Evolutionary conservation across 2,888 invertebrate species (phyloP), one percentile per base, ranked within the genome.

Genomic region (Plutella xylostella): DNA sequence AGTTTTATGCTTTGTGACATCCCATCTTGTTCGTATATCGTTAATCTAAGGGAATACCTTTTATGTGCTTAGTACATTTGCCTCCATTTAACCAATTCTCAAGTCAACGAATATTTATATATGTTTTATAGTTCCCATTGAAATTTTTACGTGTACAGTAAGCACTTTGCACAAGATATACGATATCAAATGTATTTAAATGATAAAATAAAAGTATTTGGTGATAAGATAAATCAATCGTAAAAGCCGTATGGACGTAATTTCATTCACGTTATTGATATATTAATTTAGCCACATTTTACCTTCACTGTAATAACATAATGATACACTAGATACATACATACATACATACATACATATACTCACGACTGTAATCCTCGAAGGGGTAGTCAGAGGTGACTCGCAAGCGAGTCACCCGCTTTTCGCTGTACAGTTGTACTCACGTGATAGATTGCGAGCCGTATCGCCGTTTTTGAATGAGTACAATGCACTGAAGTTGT

Each of bases 91-190:
- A 33, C 12, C 30, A 33, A 30, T 42, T 33, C 15, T 22, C 21
- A 61, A 72, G 66, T 79, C 82, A 82, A 82, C 82, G 82, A 82
- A 82, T 76, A 72, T 79, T 78, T 72, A 69, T 76, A 78, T 69
- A 68, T 73, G 76, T 70, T 76, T 78, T 66, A 66, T 63, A 69
- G 66, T 65, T 61, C 66, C 63, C 60, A 56, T 35, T 19, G 19
- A 41, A 30, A 38, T 14, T 38, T 38, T 37, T 42, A 42, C n/a
- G 18, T 43, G 15, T 19, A 43, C 20, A 37, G 12, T 47, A 51
- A 52, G 33, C 15, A 46, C 48, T 45, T 50, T 45, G 49, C 57
- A 55, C 51, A 54, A 57, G 54, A 56, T 58, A 60, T 63, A 62
- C 54, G 57, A 59, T 57, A 31, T 22, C 28, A 6, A 39, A 39